Conservation (phyloP, 2,888 invertebrate species). For the Agapostemon virescens region DNA sequence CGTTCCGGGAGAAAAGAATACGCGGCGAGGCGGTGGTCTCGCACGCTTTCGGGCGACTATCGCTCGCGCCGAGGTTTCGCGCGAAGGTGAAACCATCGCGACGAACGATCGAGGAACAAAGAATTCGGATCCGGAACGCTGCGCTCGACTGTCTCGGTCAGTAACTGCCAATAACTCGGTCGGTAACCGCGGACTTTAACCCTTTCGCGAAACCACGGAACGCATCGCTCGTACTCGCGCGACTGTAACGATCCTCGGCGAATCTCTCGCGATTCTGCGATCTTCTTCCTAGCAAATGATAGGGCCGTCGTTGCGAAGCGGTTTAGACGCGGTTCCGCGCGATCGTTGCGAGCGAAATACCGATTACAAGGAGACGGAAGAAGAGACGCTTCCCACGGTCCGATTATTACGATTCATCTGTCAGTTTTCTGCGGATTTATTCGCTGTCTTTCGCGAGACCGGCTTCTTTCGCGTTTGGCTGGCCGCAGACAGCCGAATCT, state of each 20-base stretch:
- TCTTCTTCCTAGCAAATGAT: too few relatives aligned
- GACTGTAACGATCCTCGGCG: too few relatives aligned
- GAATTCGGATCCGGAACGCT: neutral
- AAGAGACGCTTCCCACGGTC: slow-evolving; percentile 25
- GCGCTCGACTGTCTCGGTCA: neutral
- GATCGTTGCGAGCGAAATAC: slow-evolving; percentile 32
- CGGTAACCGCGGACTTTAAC: neutral
- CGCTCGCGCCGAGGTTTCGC: too few relatives aligned
- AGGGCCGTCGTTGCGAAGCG: too few relatives aligned
- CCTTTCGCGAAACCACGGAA: neutral
- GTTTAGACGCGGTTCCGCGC: neutral
- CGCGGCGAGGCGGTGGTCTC: too few relatives aligned
- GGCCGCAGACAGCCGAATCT: slow-evolving; percentile 31
- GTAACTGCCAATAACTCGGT: slow-evolving; percentile 1
- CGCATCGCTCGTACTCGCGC: too few relatives aligned
- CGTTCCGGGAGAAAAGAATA: too few relatives aligned
- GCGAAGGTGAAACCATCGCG: too few relatives aligned
- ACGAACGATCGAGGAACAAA: neutral
- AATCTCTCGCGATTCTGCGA: too few relatives aligned
- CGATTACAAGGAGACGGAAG: neutral
- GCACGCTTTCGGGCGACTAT: too few relatives aligned
- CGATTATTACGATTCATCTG: slow-evolving; percentile 52
- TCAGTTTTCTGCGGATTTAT: slow-evolving; percentile 35
- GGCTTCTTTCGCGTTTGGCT: slow-evolving; percentile 39
- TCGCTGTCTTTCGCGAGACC: slow-evolving; percentile 26